Percentiles rank a stretch among this genome's conserved stretches.
Conservation (phyloP, 2,113 vertebrate genomes). For the Eublepharis macularius region DNA sequence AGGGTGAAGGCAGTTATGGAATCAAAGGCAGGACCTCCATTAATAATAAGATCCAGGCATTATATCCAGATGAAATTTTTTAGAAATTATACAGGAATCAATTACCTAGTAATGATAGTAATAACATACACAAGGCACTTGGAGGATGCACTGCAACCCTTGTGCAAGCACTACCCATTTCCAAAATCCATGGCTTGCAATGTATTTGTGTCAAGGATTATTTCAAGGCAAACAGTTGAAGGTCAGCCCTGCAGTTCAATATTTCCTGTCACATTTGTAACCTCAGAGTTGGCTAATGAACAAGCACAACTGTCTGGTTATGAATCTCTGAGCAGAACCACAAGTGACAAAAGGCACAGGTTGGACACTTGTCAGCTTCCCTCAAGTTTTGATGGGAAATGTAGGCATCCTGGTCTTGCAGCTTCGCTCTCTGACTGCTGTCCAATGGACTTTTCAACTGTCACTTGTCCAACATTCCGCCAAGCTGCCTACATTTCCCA, state of each 20-base stretch:
- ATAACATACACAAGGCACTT: not conserved
- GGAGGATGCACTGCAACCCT: not conserved
- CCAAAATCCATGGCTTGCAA: not conserved
- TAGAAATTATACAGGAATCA: not conserved
- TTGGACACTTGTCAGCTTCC: too few relatives aligned
- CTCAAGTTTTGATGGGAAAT: too few relatives aligned
- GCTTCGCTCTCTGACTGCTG: too few relatives aligned
- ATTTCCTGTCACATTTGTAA: not conserved
- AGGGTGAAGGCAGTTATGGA: not conserved
- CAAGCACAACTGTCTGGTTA: not conserved
- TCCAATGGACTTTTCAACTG: too few relatives aligned
- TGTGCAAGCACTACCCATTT: not conserved
- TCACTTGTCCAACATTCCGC: too few relatives aligned
- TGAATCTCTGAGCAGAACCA: too few relatives aligned
- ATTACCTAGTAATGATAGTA: not conserved
- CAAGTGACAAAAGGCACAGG: too few relatives aligned
- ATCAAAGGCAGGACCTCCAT: not conserved
- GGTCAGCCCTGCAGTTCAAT: conserved; percentile 8
- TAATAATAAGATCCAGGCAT: not conserved
- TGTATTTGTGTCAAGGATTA: not conserved
- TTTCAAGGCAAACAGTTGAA: not conserved
- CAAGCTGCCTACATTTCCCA: too few relatives aligned
- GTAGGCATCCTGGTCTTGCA: too few relatives aligned
- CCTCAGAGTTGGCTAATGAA: conserved; percentile 22
- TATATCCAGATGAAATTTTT: not conserved